These are phyloP conservation scores for Dinomys branickii DNA, from an alignment of 2,113 vertebrate genomes.

Conservation along the genomic window DNA sequence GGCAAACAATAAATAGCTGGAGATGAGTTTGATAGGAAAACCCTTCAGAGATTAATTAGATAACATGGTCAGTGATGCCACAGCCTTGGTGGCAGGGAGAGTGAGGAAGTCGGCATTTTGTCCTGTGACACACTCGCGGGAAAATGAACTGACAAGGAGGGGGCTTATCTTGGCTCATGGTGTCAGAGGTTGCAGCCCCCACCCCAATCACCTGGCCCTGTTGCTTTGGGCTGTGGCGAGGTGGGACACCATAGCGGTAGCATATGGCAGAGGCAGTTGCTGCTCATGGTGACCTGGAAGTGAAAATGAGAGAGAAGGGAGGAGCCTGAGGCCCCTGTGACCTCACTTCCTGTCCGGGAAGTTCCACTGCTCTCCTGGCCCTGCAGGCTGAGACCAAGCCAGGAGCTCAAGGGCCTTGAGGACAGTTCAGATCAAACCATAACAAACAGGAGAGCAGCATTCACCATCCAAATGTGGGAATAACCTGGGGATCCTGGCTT, in stretches of 20 bases:
- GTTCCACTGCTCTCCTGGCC: not conserved
- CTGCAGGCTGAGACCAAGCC: not conserved
- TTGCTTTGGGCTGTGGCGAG: not conserved
- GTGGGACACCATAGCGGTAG: too few relatives aligned
- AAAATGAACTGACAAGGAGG: not conserved
- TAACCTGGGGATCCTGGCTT: not conserved
- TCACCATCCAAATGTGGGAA: not conserved
- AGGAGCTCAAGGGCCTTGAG: accelerated
- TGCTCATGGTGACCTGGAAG: not conserved
- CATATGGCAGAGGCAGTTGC: too few relatives aligned
- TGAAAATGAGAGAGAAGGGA: too few relatives aligned
- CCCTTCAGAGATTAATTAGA: not conserved
- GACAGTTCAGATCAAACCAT: not conserved
- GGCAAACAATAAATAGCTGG: not conserved
- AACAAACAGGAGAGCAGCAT: not conserved
- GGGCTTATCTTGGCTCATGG: not conserved
- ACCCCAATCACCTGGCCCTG: not conserved
- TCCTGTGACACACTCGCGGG: not conserved
- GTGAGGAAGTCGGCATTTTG: accelerated
- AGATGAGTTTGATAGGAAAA: not conserved
- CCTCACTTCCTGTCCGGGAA: not conserved
- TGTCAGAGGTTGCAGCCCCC: not conserved
- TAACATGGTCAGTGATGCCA: not conserved
- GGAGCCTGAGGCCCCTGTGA: not conserved
- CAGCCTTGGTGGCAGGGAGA: not conserved